Base-by-base conservation (phyloP, 2,888 invertebrate genomes). In the Artemia sinica region DNA sequence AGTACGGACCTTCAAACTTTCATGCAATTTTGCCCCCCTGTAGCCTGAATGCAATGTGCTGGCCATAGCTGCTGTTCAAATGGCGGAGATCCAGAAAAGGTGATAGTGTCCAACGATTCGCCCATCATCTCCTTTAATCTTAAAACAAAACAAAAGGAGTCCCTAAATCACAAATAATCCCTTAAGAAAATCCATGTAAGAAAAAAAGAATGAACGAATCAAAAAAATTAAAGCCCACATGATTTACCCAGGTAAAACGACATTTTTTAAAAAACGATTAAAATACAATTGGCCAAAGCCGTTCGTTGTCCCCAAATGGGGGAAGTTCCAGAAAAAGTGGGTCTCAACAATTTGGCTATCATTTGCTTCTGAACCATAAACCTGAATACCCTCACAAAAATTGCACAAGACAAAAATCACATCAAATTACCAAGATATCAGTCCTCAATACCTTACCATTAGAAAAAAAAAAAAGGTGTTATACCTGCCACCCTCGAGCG, bases 1-100 rank as follows among this genome's bases (percentile, higher is more conserved):
- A 8, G 70, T 52, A 65, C 72, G 72, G 75, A 88, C 88, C 82
- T 89, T 91, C 0, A 97, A 80, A 75, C 93, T 88, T 75, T 87
- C 85, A 77, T 95, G 94, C 50, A 96, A 81, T 77, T 95, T 89
- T 0, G 95, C 89, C 7, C 97, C 97, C 91, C 91, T 0, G 91
- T 87, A 74, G 91, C 88, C 78, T 95, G 93, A 11, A 96, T 91
- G 78, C 96, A 97, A 79, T 97, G 97, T 1, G 88, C 82, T 11
- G 96, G 97, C 94, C 96, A 97, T 66, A 97, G 81, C 14, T 89
- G 85, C 79, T 96, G 96, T 75, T 86, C 87, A 82, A 88, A 86
- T 49, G 86, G 83, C 11, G 90, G 88, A 9, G 88, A 87, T 2
- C 91, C 90, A 70, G 87, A 87, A 79, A 96, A 96, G 71, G 89